Evolutionary conservation across 2,113 vertebrate species (phyloP), one percentile per base, ranked within the genome.

Genomic region (Stomatorhinus ivindoensis): DNA sequence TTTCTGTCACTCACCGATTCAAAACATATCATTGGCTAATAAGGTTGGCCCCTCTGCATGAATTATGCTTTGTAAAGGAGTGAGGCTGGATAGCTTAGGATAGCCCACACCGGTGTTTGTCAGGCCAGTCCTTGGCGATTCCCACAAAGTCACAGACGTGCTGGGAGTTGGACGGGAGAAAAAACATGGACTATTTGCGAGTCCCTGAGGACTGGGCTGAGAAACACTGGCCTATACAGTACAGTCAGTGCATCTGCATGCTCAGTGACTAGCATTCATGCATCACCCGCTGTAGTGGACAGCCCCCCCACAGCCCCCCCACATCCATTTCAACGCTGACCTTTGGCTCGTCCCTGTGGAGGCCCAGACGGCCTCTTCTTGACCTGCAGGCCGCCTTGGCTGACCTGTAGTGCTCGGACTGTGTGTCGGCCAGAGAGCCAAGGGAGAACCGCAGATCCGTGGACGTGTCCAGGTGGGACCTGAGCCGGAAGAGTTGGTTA

Each of bases 381-480:
- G 98, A 96, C 92, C 98, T 93, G 89, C 96, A 96, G 93, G 98
- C 97, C 69, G 99, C 97, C 93, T 99, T 99, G 82, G 98, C 96
- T 5, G 98, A 98, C 83, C 97, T 96, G 93, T 98, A 99, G 90
- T 96, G 96, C 91, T 99, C 98, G 27, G 97, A 94, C 93, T 98
- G 98, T 83, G 96, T 97, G 88, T 99, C 98, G 73, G 97, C 97
- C 39, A 99, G 94, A 35, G 98, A 99, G 21, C 98, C 97, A 88
- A 99, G 93, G 0, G 98, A 99, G 92, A 97, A 99, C 5, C 97
- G 95, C 87, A 99, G 93, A 92, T 99, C 98, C 69, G 96, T 91
- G 0, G 98, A 98, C 10, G 97, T 95, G 90, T 99, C 98, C 90
- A 99, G 94, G 89, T 98, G 98, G 93, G 98, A 96, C 92, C 98